These are phyloP conservation scores for Indicator indicator DNA, from an alignment of 2,113 vertebrate species.

Conservation along the genomic window DNA sequence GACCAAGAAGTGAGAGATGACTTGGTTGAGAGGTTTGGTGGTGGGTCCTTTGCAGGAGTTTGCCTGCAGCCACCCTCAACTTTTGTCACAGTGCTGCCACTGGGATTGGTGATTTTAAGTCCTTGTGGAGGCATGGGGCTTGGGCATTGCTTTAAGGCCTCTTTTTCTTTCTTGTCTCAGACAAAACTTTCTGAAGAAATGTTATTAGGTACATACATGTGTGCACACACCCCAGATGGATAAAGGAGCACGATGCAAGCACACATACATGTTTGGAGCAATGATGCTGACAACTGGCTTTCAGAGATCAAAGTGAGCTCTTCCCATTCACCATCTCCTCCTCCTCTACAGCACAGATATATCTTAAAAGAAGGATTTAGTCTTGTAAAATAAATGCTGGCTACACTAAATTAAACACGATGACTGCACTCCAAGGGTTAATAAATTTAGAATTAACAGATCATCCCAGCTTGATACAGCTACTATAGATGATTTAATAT, in stretches of 20 bases:
- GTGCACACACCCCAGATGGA: fast-evolving
- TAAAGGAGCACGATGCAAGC: fast-evolving
- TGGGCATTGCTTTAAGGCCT: background rate
- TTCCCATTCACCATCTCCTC: conserved; percentile 55
- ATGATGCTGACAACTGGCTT: background rate
- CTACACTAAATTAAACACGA: conserved; percentile 82
- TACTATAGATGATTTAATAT: conserved; percentile 86
- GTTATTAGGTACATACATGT: background rate
- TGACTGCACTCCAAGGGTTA: conserved; percentile 85
- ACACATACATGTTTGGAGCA: background rate
- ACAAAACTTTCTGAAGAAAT: background rate
- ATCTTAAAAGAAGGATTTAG: conserved; percentile 76
- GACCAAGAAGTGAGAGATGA: background rate
- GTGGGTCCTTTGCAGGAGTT: background rate
- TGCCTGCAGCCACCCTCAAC: background rate
- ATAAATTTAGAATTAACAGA: conserved; percentile 88
- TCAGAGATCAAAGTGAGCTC: conserved; percentile 24
- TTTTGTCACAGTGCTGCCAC: fast-evolving
- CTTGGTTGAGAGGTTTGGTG: background rate
- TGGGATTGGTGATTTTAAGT: background rate
- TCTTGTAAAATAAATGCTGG: conserved; percentile 78
- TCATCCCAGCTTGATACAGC: conserved; percentile 85
- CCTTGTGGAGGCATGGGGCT: background rate
- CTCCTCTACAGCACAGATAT: conserved; percentile 41
- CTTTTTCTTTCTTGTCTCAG: background rate